phyloP scores from a whole-genome alignment of 64 coral and sea anemone species.

The Acropora tenuis region DNA sequence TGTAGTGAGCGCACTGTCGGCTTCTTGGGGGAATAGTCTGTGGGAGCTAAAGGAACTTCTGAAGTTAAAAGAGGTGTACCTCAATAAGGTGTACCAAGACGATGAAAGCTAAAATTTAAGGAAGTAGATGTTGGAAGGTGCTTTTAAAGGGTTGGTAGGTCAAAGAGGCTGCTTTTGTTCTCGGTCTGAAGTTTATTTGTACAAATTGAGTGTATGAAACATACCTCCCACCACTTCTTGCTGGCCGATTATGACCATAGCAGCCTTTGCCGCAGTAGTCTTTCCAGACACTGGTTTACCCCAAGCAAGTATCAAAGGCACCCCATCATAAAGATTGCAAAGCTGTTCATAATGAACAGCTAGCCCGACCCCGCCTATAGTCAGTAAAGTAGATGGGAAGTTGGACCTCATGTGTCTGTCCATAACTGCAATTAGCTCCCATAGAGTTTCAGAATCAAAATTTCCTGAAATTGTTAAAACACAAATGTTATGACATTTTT shows the following conservation, averaged over 20 bases:
- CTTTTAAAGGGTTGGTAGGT: too few species aligned
- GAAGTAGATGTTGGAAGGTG: too few species aligned
- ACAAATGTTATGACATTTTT: not conserved
- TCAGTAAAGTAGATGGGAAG: conserved; percentile 42
- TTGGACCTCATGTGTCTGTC: conserved; percentile 3
- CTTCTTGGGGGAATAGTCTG: not conserved
- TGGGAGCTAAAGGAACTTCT: not conserved
- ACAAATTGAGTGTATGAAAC: not conserved
- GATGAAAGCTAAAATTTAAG: too few species aligned
- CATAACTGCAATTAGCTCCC: not conserved
- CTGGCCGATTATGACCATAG: conserved; percentile 53
- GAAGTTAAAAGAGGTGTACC: too few species aligned
- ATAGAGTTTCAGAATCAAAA: conserved; percentile 19
- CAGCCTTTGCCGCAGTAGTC: conserved; percentile 27
- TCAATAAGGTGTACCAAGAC: too few species aligned
- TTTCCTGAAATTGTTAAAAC: conserved; percentile 8
- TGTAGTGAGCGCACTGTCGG: too few species aligned
- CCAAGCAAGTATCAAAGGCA: conserved; percentile 54
- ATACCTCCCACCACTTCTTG: conserved; percentile 44
- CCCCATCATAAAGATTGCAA: conserved; percentile 46
- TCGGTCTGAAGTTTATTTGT: too few species aligned
- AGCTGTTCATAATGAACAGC: conserved; percentile 66
- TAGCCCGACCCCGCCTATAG: conserved; percentile 48
- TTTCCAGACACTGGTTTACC: conserved; percentile 58
- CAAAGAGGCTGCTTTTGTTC: too few species aligned